phyloP scores from a whole-genome alignment of 2,888 invertebrate species.

The Abscondita cerata region DNA sequence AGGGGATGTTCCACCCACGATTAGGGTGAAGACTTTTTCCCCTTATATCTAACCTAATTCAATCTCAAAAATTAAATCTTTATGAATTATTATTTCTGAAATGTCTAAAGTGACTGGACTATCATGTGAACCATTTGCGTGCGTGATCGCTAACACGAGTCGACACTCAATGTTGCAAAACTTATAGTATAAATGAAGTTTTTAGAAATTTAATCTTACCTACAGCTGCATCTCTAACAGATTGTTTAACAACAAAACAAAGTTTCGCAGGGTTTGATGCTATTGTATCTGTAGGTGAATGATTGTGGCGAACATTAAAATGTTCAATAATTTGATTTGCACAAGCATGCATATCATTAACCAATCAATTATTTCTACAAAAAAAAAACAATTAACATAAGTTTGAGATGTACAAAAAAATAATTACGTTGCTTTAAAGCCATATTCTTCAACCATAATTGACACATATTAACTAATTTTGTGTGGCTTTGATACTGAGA shows the following conservation, averaged over 20 bases:
- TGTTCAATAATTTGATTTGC: constrained; percentile 67
- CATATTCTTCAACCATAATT: constrained; percentile 68
- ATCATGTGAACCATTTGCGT: too few relatives aligned
- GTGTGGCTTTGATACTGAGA: constrained; percentile 64
- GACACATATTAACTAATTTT: constrained; percentile 65
- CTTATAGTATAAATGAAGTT: too few relatives aligned
- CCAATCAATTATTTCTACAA: constrained; percentile 68
- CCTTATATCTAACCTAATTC: too few relatives aligned
- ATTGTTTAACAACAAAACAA: constrained; percentile 68
- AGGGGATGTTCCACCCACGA: too few relatives aligned
- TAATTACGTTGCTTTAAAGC: constrained; percentile 70
- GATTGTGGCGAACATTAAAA: constrained; percentile 59
- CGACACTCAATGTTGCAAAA: too few relatives aligned
- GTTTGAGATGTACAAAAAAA: too few relatives aligned
- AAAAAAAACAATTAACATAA: constrained; percentile 12
- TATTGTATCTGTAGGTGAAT: constrained; percentile 51
- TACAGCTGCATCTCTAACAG: constrained; percentile 67
- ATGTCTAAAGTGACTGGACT: too few relatives aligned
- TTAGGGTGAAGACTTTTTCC: too few relatives aligned
- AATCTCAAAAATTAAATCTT: too few relatives aligned
- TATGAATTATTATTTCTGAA: too few relatives aligned
- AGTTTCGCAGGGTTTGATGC: constrained; percentile 65
- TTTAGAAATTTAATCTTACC: too few relatives aligned
- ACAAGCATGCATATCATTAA: constrained; percentile 69
- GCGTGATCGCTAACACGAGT: too few relatives aligned